phyloP scores from a whole-genome alignment of 2,888 invertebrate species.

The Lepidocyrtoides sp. region DNA sequence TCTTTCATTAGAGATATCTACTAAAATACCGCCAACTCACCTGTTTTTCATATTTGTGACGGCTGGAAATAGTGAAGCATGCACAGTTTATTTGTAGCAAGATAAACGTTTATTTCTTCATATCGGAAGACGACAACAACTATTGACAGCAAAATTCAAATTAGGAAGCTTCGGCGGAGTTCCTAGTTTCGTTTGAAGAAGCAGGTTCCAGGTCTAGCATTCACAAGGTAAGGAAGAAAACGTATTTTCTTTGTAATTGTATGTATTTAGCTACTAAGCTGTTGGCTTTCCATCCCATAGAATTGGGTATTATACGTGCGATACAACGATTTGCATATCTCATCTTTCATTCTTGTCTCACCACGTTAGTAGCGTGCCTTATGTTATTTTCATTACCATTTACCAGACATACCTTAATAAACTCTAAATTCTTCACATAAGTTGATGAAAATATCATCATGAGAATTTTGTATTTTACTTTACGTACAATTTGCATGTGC shows the following conservation, averaged over 20 bases:
- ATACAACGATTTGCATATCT: no score
- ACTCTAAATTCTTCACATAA: no score
- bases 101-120: constrained; percentile 10
- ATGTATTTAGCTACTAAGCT: no score
- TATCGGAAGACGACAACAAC: not conserved
- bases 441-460: no score
- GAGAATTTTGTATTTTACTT: no score
- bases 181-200: not conserved
- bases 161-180: not conserved
- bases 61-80: not conserved
- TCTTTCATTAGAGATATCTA: constrained; percentile 25
- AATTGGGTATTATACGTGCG: no score
- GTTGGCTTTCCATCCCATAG: no score
- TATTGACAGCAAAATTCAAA: not conserved
- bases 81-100: constrained; percentile 35
- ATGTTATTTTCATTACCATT: no score
- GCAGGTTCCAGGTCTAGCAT: constrained; percentile 16
- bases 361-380: no score
- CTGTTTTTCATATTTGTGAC: not conserved
- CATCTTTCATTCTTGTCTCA: no score
- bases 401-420: no score
- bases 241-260: not conserved
- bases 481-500: no score
- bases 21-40: not conserved
- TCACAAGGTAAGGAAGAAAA: constrained; percentile 27